A percentile compares a stretch with the other conserved stretches of the same genome.
phyloP scores from a whole-genome alignment of 1,140 invertebrate species.

The Mamestra configurata region DNA sequence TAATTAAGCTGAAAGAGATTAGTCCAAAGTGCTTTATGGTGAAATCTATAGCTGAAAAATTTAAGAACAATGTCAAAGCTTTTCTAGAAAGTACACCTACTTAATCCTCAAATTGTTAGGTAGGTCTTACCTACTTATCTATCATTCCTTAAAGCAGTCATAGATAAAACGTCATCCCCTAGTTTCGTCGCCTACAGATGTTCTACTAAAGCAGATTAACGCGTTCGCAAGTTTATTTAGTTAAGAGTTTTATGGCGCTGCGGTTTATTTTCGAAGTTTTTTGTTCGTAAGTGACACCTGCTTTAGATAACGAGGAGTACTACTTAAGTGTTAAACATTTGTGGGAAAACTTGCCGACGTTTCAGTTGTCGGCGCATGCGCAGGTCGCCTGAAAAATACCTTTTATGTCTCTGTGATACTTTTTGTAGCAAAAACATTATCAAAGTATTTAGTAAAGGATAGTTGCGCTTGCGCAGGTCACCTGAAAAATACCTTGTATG shows the following conservation, averaged over 20 bases:
- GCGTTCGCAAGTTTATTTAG: slow-evolving; percentile 80
- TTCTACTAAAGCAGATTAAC: slow-evolving; percentile 76
- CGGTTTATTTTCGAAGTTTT: slow-evolving; percentile 80
- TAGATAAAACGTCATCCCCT: slow-evolving; percentile 75
- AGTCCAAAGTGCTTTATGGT: no score
- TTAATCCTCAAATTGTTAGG: neutral
- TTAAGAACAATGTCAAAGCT: no score
- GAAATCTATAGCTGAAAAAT: no score
- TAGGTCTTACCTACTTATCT: neutral
- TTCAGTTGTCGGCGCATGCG: neutral
- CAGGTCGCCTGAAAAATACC: neutral
- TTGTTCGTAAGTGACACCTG: slow-evolving; percentile 81
- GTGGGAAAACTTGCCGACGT: slow-evolving; percentile 15
- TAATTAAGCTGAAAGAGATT: no score
- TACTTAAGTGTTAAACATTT: slow-evolving; percentile 41
- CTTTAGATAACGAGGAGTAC: slow-evolving; percentile 73
- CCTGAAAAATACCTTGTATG: neutral
- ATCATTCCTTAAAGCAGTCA: slow-evolving; percentile 51
- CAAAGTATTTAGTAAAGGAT: neutral
- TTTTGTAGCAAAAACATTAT: neutral
- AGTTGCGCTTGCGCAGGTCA: neutral
- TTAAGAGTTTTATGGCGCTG: slow-evolving; percentile 82
- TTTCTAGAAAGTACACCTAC: no score
- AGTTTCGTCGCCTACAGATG: slow-evolving; percentile 72
- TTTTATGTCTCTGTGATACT: neutral